Percentiles rank a stretch among this genome's conserved stretches.
phyloP scores from a whole-genome alignment of 30 jellyfish, hydroid and myxozoan species.

The Cassiopea andromeda region DNA sequence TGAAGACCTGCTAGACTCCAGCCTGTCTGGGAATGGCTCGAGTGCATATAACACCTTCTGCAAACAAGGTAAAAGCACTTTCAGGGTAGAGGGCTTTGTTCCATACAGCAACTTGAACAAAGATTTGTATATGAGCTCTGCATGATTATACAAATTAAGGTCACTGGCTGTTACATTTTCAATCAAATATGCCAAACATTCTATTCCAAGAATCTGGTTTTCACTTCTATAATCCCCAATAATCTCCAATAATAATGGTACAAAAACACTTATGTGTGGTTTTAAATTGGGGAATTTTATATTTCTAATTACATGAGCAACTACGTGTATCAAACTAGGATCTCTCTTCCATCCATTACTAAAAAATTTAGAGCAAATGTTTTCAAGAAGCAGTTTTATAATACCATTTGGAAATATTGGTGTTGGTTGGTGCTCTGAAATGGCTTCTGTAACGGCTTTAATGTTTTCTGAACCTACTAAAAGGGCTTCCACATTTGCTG shows the following conservation, averaged over 20 bases:
- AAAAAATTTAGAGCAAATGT: conserved; percentile 26
- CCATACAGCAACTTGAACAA: conserved; percentile 70
- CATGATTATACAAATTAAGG: conserved; percentile 69
- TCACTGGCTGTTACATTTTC: conserved; percentile 82
- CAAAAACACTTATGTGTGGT: conserved; percentile 39
- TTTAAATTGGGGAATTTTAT: conserved; percentile 70
- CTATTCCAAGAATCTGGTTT: conserved; percentile 77
- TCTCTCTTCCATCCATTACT: conserved; percentile 70
- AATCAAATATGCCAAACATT: conserved; percentile 49
- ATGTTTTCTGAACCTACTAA: conserved; percentile 29
- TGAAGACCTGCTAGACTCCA: conserved; percentile 17
- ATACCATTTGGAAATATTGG: conserved; percentile 63
- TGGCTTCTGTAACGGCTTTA: background rate
- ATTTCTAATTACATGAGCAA: conserved; percentile 50
- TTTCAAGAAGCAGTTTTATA: conserved; percentile 25
- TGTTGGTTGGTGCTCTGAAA: background rate
- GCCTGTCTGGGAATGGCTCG: conserved; percentile 53
- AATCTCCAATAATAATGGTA: conserved; percentile 62
- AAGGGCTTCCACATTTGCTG: conserved; percentile 8
- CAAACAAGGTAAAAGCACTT: conserved; percentile 70
- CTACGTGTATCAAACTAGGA: conserved; percentile 40
- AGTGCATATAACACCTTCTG: conserved; percentile 38
- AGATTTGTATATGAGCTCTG: conserved; percentile 69
- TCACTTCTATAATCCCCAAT: conserved; percentile 63
- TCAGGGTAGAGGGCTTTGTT: conserved; percentile 36